These are phyloP conservation scores for Sitta carolinensis DNA, from an alignment of 2,797 vertebrate species.

Conservation along the genomic window DNA sequence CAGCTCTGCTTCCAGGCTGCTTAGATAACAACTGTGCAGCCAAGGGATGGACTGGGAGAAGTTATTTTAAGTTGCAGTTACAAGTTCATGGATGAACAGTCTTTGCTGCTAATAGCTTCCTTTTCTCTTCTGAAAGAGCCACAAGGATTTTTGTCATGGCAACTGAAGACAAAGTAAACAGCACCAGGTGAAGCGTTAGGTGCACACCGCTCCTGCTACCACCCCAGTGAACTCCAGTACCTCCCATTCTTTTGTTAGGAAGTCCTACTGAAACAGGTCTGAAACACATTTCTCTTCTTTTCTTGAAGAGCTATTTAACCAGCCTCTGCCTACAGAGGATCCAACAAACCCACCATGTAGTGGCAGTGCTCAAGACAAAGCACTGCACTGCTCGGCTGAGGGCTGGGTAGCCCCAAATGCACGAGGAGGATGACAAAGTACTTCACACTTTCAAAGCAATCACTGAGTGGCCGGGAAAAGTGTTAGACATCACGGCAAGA, in stretches of 20 bases:
- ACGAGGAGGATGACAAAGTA: neutral
- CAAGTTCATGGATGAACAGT: neutral
- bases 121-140: constrained; percentile 4
- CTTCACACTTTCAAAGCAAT: neutral
- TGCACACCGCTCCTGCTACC: neutral
- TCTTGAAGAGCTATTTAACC: neutral
- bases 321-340: neutral
- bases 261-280: neutral
- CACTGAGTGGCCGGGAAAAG: neutral
- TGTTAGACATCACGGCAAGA: neutral
- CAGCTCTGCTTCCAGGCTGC: neutral
- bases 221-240: neutral
- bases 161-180: neutral
- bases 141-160: neutral
- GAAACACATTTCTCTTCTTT: neutral
- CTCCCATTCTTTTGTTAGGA: neutral
- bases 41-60: neutral
- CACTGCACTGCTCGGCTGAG: neutral
- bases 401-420: neutral
- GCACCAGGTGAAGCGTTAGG: neutral
- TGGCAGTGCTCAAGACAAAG: neutral
- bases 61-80: constrained; percentile 39
- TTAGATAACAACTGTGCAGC: neutral
- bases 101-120: neutral
- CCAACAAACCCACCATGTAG: neutral